Percentiles rank a stretch among this genome's conserved stretches.
Evolutionary conservation across 2,113 vertebrate genomes (phyloP).

Genomic region (Natator depressus): DNA sequence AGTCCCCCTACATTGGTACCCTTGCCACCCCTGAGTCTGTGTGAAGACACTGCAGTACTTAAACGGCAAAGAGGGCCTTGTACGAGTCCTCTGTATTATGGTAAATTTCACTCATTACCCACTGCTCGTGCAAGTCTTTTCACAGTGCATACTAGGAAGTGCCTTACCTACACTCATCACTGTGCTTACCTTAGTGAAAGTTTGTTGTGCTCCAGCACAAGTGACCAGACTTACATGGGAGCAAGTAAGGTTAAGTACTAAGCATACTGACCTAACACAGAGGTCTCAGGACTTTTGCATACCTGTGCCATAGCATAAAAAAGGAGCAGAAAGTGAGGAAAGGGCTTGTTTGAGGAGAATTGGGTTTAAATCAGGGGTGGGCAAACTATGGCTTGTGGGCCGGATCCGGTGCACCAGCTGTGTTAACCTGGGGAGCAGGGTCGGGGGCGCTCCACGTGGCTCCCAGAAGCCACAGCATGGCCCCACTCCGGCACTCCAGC

Average conservation of each 20-base stretch:
- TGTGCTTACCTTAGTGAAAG: neutral
- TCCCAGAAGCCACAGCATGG: too few relatives aligned
- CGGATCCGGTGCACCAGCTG: too few relatives aligned
- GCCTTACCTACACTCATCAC: neutral
- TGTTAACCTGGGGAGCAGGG: too few relatives aligned
- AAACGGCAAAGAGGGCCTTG: neutral
- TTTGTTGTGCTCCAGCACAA: neutral
- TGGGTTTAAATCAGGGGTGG: neutral
- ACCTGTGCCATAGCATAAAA: neutral
- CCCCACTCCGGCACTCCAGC: too few relatives aligned
- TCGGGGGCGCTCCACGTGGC: too few relatives aligned
- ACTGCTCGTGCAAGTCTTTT: neutral
- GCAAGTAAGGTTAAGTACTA: neutral
- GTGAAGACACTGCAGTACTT: neutral
- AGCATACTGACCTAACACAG: neutral
- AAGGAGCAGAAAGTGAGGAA: neutral
- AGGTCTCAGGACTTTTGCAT: neutral
- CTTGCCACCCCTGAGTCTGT: neutral
- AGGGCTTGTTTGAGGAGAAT: neutral
- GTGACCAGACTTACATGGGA: neutral
- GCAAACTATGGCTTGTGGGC: too few relatives aligned
- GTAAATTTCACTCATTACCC: rapidly evolving
- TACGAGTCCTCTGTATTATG: neutral
- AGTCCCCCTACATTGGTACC: neutral
- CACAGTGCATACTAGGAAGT: neutral